Evolutionary conservation across 2,113 vertebrate genomes (phyloP).

Genomic region (Ophiodon elongatus): DNA sequence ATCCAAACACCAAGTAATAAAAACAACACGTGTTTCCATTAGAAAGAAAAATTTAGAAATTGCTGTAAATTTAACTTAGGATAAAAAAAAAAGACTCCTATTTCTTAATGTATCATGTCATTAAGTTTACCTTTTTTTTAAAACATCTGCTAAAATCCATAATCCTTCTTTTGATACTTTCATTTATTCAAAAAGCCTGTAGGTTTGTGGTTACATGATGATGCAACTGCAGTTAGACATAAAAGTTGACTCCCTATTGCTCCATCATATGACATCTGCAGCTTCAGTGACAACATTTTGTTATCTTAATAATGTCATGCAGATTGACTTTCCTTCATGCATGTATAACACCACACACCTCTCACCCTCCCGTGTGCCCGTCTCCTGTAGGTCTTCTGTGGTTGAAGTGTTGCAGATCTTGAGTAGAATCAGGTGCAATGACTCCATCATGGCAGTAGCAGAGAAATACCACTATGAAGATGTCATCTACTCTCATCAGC

Average conservation of each 20-base stretch:
- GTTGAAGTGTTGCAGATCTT: constrained; percentile 87
- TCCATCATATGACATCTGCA: background rate
- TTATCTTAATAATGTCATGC: background rate
- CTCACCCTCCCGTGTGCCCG: constrained; percentile 13
- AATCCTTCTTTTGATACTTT: background rate
- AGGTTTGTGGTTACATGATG: background rate
- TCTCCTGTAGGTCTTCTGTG: constrained; percentile 84
- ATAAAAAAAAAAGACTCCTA: background rate
- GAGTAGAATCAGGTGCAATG: constrained; percentile 86
- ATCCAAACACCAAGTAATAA: constrained; percentile 72
- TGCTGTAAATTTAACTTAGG: background rate
- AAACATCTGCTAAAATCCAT: background rate
- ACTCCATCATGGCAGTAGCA: constrained; percentile 83
- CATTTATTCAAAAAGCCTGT: background rate
- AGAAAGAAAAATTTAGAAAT: background rate
- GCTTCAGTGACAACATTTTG: background rate
- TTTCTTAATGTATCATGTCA: background rate
- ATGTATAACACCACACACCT: background rate
- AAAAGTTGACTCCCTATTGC: background rate
- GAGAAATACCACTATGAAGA: constrained; percentile 87
- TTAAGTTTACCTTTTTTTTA: background rate
- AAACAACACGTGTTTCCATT: background rate
- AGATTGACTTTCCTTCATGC: background rate
- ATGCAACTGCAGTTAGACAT: background rate
- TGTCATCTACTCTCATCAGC: constrained; percentile 77